Percentiles rank a stretch among this genome's conserved stretches.
Evolutionary conservation across 2,888 invertebrate species (phyloP).

Genomic region (Athalia rosae): DNA sequence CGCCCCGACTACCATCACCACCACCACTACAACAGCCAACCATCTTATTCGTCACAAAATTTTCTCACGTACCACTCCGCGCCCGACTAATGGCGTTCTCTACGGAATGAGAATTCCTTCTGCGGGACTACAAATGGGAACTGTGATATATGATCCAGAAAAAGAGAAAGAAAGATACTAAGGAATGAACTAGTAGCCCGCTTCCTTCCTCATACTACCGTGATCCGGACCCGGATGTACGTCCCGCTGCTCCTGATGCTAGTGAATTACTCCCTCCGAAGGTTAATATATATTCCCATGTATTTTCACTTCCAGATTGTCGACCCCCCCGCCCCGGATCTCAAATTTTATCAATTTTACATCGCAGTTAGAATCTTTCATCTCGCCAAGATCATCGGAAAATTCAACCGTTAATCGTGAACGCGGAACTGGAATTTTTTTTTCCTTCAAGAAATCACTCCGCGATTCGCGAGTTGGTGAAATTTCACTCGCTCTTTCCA

Average conservation of each 20-base stretch:
- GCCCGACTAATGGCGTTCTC: constrained; percentile 44
- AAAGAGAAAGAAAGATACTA: constrained; percentile 26
- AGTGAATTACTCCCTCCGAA: neutral
- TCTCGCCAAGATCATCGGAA: too few relatives aligned
- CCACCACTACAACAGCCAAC: neutral
- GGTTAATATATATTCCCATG: too few relatives aligned
- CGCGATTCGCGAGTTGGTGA: too few relatives aligned
- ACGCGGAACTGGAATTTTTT: too few relatives aligned
- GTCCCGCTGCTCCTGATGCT: constrained; percentile 9
- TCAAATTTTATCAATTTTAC: too few relatives aligned
- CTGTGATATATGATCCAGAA: constrained; percentile 46
- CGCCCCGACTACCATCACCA: too few relatives aligned
- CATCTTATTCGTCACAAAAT: constrained; percentile 50
- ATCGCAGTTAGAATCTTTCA: too few relatives aligned
- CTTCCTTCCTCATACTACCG: constrained; percentile 22
- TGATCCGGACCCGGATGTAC: neutral
- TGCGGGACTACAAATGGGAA: constrained; percentile 44
- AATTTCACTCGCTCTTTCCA: too few relatives aligned
- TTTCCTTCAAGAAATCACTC: too few relatives aligned
- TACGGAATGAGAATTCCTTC: constrained; percentile 45
- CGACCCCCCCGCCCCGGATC: too few relatives aligned
- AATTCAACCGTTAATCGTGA: too few relatives aligned
- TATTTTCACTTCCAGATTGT: too few relatives aligned
- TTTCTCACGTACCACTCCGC: constrained; percentile 51
- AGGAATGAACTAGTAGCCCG: constrained; percentile 25